These are phyloP conservation scores for Hypocryptadius cinnamomeus DNA, from an alignment of 2,113 vertebrate species.

Conservation along the genomic window DNA sequence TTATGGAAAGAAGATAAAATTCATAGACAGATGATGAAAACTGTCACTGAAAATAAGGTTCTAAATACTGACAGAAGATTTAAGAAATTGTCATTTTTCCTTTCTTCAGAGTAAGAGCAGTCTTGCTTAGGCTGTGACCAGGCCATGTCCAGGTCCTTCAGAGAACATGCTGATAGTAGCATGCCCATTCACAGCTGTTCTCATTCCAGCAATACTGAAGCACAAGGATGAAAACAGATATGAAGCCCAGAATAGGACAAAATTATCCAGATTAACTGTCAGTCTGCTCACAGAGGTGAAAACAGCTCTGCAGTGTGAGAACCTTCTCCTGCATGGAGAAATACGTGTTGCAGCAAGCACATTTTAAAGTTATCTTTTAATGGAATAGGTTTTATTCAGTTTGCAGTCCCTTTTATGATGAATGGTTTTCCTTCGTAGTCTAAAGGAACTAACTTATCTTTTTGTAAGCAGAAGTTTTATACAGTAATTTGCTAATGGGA, in stretches of 20 bases:
- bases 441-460: not conserved
- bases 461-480: not conserved
- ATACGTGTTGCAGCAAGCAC: not conserved
- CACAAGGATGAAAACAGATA: conserved; percentile 44
- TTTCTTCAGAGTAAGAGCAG: not conserved
- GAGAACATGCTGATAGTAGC: not conserved
- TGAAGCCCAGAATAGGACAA: conserved; percentile 49
- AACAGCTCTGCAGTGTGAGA: not conserved
- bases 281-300: not conserved
- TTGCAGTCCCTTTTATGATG: not conserved
- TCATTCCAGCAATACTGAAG: conserved; percentile 24
- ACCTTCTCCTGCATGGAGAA: not conserved
- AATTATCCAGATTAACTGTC: not conserved
- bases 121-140: not conserved
- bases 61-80: not conserved
- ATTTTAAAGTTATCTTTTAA: not conserved
- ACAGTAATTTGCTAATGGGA: not conserved
- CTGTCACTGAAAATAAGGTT: not conserved
- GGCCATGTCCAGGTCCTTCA: not conserved
- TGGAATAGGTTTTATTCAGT: not conserved
- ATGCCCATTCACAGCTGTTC: conserved; percentile 48
- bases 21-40: not conserved
- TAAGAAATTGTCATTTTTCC: not conserved
- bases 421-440: not conserved
- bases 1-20: not conserved